Evolutionary conservation across 2,113 vertebrate genomes (phyloP).

Genomic region (Capricornis sumatraensis): DNA sequence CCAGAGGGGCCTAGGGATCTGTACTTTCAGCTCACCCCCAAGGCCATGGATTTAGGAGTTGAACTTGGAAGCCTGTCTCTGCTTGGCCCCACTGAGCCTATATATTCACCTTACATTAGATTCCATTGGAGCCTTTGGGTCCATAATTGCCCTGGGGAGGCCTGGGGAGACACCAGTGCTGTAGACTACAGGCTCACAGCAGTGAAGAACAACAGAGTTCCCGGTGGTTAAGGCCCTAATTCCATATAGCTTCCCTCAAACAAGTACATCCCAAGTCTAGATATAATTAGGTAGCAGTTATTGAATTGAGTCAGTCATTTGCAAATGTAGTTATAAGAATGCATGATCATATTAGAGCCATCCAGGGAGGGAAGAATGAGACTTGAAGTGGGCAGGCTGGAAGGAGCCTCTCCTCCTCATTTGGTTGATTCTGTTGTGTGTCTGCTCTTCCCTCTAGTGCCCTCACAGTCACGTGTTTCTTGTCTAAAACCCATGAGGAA

Average conservation of each 20-base stretch:
- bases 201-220: not conserved
- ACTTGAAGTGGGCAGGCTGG: not conserved
- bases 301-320: constrained; percentile 19
- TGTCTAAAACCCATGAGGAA: not conserved
- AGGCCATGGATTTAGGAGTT: not conserved
- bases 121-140: not conserved
- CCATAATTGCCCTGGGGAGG: not conserved
- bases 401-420: not conserved
- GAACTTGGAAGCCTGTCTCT: not conserved
- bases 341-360: not conserved
- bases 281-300: constrained; percentile 8
- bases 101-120: not conserved
- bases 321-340: constrained; percentile 16
- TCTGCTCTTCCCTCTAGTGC: not conserved
- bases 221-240: not conserved
- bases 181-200: not conserved
- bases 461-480: not conserved
- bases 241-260: not conserved
- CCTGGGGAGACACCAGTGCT: not conserved
- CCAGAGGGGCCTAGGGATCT: not conserved
- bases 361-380: not conserved
- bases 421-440: not conserved
- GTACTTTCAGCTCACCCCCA: not conserved
- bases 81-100: not conserved
- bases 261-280: not conserved